phyloP scores from a whole-genome alignment of 1,140 invertebrate species.

The Calosoma granatense region DNA sequence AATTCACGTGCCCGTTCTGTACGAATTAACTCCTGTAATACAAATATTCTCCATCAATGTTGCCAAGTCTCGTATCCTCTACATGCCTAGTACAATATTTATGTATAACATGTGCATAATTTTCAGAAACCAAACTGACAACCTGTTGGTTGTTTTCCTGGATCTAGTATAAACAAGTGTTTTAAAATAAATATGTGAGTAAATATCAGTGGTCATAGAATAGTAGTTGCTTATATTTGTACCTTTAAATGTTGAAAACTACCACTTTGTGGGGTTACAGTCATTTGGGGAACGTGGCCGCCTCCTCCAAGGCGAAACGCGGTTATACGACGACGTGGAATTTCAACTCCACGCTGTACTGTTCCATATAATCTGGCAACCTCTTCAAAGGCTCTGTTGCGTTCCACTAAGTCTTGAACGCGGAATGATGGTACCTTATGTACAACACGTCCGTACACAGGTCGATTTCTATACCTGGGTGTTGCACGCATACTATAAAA shows the following conservation, averaged over 20 bases:
- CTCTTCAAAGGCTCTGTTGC: slow-evolving; percentile 37
- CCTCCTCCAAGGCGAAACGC: slow-evolving; percentile 29
- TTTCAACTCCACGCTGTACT: slow-evolving; percentile 30
- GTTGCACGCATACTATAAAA: slow-evolving; percentile 24
- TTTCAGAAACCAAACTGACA: too few relatives aligned
- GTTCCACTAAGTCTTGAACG: slow-evolving; percentile 32
- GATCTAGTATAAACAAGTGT: too few relatives aligned
- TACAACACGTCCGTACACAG: slow-evolving; percentile 51
- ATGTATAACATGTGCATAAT: too few relatives aligned
- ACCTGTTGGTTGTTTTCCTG: too few relatives aligned
- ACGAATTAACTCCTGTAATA: slow-evolving; percentile 46
- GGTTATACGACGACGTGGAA: slow-evolving; percentile 24
- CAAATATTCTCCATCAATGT: slow-evolving; percentile 12
- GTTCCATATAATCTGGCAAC: slow-evolving; percentile 37
- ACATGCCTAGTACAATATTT: too few relatives aligned
- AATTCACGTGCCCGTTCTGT: slow-evolving; percentile 56
- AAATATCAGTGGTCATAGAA: too few relatives aligned
- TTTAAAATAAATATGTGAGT: too few relatives aligned
- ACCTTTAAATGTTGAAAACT: slow-evolving; percentile 48
- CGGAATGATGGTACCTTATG: slow-evolving; percentile 41
- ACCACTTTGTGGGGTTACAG: slow-evolving; percentile 42
- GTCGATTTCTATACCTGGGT: slow-evolving; percentile 26
- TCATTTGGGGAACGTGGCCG: slow-evolving; percentile 17
- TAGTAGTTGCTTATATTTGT: too few relatives aligned
- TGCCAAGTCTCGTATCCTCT: slow-evolving; percentile 13